A percentile compares a stretch with the other conserved stretches of the same genome.
phyloP scores from a whole-genome alignment of 2,797 vertebrate genomes.

The Scyliorhinus canicula region DNA sequence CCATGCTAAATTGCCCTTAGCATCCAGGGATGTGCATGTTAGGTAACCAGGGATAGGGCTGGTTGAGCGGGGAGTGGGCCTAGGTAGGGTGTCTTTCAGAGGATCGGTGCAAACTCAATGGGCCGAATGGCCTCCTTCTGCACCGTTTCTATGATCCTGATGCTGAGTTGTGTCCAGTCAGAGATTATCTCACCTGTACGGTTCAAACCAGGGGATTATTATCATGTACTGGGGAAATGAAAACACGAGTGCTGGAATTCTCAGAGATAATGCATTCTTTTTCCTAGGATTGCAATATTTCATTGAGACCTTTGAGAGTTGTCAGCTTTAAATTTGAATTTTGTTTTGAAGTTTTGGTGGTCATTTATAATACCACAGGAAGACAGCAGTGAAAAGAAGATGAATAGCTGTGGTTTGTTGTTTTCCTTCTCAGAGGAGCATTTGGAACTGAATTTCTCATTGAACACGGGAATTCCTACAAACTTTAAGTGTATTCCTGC shows the following conservation, averaged over 20 bases:
- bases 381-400: not conserved
- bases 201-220: not conserved
- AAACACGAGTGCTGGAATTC: not conserved
- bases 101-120: too few species aligned
- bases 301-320: not conserved
- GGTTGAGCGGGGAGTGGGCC: too few species aligned
- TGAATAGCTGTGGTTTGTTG: not conserved
- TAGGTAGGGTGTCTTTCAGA: too few species aligned
- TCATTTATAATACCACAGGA: not conserved
- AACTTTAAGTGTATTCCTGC: not conserved
- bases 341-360: not conserved
- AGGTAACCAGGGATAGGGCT: too few species aligned
- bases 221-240: not conserved
- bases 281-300: not conserved
- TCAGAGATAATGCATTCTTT: not conserved
- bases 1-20: too few species aligned
- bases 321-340: not conserved
- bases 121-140: too few species aligned
- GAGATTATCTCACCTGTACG: not conserved
- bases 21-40: too few species aligned
- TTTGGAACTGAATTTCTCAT: not conserved
- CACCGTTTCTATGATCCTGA: too few species aligned
- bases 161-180: too few species aligned
- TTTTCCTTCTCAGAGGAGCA: not conserved
- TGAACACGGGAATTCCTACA: not conserved